Base-by-base conservation (phyloP, 1,140 invertebrate species). In the Paraescarpia echinospica region DNA sequence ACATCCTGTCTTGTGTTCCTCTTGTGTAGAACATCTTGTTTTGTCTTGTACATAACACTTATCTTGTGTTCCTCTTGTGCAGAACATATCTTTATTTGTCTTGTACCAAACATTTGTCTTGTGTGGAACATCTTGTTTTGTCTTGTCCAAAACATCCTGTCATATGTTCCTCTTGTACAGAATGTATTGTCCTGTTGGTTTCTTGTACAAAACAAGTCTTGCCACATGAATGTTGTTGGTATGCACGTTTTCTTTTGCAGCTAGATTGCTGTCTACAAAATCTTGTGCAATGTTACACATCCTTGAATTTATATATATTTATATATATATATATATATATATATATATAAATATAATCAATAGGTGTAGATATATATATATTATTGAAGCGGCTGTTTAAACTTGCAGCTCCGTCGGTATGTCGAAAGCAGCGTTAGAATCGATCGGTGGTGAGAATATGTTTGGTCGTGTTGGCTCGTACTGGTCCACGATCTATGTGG, bases 401-500 rank as follows among this genome's bases (percentile, higher is more conserved):
- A 77, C 22, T 77, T 77, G 59, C 94, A 97, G 97, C 95, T 97
- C 97, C 12, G 97, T 98, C 94, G 98, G 98, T 31, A 98, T 99
- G 97, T 99, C 99, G 1, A 99, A 99, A 96, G 98, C 99, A 93
- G 99, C 99, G 1, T 96, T 99, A 59, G 99, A 99, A 97, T 98
- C 99, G 5, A 99, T 99, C 9, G 99, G 99, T 96, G 99, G 99
- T 0, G 99, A 98, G 94, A 99, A 99, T 96, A 96, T 99, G 92
- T 99, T 99, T 97, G 99, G 99, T 27, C 98, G 99, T 93, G 98
- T 99, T 95, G 99, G 99, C 89, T 98, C 99, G 18, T 98, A 98
- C 2, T 99, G 98, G 98, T 99, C 99, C 94, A 99, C 99, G 0
- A 98, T 99, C 93, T 99, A 99, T 96, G 99, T 99, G 22, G 99